Percentiles rank a stretch among this genome's conserved stretches.
Evolutionary conservation across 2,797 vertebrate genomes (phyloP).

Genomic region (Hippoglossus hippoglossus): DNA sequence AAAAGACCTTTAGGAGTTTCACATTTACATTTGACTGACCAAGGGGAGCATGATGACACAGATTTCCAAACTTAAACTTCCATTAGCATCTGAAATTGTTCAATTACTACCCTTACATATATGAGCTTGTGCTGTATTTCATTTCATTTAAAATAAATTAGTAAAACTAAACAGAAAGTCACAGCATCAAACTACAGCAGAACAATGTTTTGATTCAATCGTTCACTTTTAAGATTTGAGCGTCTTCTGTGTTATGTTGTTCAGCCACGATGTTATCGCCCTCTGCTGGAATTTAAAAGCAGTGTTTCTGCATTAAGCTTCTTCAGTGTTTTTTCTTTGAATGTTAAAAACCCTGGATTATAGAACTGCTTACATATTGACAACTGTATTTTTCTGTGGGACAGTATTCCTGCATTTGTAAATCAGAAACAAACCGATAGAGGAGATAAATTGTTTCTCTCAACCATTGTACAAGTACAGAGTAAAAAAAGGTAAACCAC

Average conservation of each 20-base stretch:
- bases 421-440: too few relatives aligned
- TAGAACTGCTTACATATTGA: background rate
- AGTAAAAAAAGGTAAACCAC: too few relatives aligned
- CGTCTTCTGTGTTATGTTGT: background rate
- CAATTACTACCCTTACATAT: background rate
- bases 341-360: background rate
- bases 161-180: background rate
- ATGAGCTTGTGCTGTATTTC: background rate
- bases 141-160: background rate
- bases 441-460: too few relatives aligned
- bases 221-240: background rate
- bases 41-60: background rate
- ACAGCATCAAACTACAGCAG: background rate
- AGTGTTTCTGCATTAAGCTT: background rate
- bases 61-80: background rate
- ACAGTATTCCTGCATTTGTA: background rate
- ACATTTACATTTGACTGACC: too few relatives aligned
- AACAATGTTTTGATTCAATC: background rate
- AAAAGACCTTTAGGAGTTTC: too few relatives aligned
- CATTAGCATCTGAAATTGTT: background rate
- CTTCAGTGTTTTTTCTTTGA: background rate
- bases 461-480: too few relatives aligned
- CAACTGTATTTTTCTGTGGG: background rate
- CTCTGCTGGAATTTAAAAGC: slow-evolving; percentile 55
- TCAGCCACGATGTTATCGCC: slow-evolving; percentile 43